Conservation (phyloP, 2,797 vertebrate genomes). For the Choloepus didactylus region DNA sequence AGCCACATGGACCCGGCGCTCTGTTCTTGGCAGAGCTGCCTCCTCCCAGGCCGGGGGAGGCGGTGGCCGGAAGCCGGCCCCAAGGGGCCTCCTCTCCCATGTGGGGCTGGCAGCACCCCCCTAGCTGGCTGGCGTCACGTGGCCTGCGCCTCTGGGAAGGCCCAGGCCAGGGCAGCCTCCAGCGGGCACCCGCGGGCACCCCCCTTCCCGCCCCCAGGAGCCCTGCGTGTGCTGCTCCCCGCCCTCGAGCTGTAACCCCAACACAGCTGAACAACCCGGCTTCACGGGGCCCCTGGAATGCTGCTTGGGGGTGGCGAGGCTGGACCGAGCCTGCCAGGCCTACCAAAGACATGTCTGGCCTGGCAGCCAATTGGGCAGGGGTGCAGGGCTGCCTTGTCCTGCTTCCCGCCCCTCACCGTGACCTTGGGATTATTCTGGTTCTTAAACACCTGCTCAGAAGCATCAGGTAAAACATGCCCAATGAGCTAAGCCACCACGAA, state of each 20-base stretch:
- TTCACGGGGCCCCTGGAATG: rapidly evolving
- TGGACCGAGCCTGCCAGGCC: rapidly evolving
- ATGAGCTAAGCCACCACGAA: background rate
- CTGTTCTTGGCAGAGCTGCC: background rate
- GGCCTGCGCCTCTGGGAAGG: background rate
- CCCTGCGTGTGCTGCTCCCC: too few relatives aligned
- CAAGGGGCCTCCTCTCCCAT: background rate
- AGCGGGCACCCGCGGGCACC: too few relatives aligned
- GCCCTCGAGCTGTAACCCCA: too few relatives aligned
- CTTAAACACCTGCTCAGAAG: background rate
- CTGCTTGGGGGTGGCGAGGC: background rate
- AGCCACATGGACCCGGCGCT: background rate
- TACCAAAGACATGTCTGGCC: rapidly evolving
- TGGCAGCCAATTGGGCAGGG: rapidly evolving
- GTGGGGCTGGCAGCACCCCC: rapidly evolving
- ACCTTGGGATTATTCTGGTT: rapidly evolving
- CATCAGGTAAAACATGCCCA: rapidly evolving
- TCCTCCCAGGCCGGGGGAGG: background rate
- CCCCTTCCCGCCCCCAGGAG: background rate
- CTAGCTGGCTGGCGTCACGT: background rate
- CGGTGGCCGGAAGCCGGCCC: background rate
- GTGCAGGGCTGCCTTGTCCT: background rate
- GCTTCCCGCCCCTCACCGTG: rapidly evolving
- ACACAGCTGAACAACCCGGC: rapidly evolving
- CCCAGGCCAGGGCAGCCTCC: background rate